Conservation (phyloP, 2,797 vertebrate genomes). For the Tenualosa ilisha region DNA sequence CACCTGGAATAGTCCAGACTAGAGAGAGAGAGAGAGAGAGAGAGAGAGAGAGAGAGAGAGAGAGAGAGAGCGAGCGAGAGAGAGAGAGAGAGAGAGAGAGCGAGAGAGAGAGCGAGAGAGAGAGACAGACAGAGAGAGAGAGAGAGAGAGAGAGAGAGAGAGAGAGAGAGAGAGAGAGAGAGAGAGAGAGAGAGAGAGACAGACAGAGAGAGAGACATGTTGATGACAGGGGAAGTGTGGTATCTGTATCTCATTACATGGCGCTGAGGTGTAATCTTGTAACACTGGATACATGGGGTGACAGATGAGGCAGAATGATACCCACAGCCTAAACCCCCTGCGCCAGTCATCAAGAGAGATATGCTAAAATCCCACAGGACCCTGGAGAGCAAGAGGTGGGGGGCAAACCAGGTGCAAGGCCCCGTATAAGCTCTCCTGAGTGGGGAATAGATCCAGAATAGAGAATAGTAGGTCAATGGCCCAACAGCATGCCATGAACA, state of each 20-base stretch:
- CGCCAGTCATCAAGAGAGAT: conserved; percentile 32
- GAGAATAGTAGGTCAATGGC: neutral
- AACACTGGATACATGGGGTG: conserved; percentile 45
- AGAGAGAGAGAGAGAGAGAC: neutral
- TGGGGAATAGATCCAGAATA: conserved; percentile 7
- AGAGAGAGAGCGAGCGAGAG: neutral
- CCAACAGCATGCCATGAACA: neutral
- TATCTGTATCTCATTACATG: conserved; percentile 51
- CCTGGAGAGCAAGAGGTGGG: conserved; percentile 33
- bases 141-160: neutral
- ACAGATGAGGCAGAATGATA: conserved; percentile 35
- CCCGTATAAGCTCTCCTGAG: neutral
- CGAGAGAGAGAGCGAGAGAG: too few relatives aligned
- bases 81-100: neutral
- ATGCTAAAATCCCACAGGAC: conserved; percentile 45
- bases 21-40: neutral
- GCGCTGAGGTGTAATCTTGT: conserved; percentile 41
- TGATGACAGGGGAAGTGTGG: neutral
- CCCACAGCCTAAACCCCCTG: neutral
- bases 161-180: neutral
- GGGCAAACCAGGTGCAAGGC: neutral
- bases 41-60: neutral
- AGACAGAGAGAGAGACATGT: neutral
- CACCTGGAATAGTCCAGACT: neutral
- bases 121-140: neutral